Base-by-base conservation (phyloP, 2,888 invertebrate genomes). In the Allygus modestus region DNA sequence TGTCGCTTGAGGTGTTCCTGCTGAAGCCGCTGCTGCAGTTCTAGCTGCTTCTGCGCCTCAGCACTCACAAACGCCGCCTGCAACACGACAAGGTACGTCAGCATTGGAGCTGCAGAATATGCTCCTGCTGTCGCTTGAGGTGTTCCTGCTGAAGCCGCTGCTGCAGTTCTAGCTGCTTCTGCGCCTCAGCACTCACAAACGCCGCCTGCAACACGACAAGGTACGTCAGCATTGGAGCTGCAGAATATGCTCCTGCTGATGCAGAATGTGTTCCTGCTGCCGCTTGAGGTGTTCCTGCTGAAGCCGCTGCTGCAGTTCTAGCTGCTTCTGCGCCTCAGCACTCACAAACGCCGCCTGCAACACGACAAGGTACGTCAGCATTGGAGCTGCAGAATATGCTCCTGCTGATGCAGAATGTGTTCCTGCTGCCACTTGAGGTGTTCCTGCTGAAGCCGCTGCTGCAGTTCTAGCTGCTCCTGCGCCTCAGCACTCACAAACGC, bases 1-100 rank as follows among this genome's bases (percentile, higher is more conserved):
- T 93, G 93, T 73, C 94, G 91, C 87, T 93, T 92, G 69, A 94
- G 90, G 87, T 94, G 94, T 87, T 94, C 94, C 88, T 94, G 93
- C 88, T 58, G 58, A 58, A 58, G 58, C 58, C 58, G 58, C 17
- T 58, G 58, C 43, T 73, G 82, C 23, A 84, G 91, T 89, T 96
- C 96, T 89, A 95, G 91, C 89, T 95, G 92, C 89, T 93, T 93
- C 89, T 94, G 94, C 84, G 92, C 91, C 89, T 93, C 92, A 86
- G 91, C 91, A 86, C 90, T 89, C 88, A 92, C 90, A 41, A 71
- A 82, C 12, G 77, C 77, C 75, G 77, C 77, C 77, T 77, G 77
- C 77, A 77, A 77, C 75, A 75, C 51, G 15, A 7, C 37, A 37
- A n/a, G n/a, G n/a, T n/a, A n/a, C n/a, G n/a, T n/a, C n/a, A n/a